phyloP scores from a whole-genome alignment of 2,113 vertebrate genomes.

The Aythya baeri region DNA sequence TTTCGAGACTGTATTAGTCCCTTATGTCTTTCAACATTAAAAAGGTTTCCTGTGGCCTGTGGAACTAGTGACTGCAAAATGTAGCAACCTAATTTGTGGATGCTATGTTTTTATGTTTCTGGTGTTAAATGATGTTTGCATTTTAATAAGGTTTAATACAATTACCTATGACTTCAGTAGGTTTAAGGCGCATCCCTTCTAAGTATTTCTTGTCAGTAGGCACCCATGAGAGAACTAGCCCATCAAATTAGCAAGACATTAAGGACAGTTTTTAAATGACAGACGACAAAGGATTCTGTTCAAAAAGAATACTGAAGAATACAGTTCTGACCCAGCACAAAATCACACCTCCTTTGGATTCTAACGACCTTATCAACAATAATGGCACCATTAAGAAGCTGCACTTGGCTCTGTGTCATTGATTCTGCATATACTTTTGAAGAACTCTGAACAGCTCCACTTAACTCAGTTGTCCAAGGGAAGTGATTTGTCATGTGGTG shows the following conservation, averaged over 20 bases:
- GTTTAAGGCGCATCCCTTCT: not conserved
- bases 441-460: not conserved
- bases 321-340: not conserved
- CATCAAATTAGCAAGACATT: constrained; percentile 5
- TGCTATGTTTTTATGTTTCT: not conserved
- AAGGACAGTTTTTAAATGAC: not conserved
- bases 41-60: not conserved
- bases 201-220: not conserved
- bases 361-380: not conserved
- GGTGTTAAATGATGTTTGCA: constrained; percentile 8
- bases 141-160: constrained; percentile 49
- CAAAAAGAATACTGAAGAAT: not conserved
- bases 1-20: not conserved
- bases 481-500: not conserved
- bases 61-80: not conserved
- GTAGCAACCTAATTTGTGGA: not conserved
- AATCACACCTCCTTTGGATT: not conserved
- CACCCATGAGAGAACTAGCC: not conserved
- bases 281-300: not conserved
- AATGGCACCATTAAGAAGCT: not conserved
- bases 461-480: not conserved
- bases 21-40: not conserved
- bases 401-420: not conserved
- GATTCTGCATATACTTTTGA: not conserved
- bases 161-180: constrained; percentile 6